phyloP scores from a whole-genome alignment of 2,888 invertebrate genomes.

The Aspidiotus rigidus region DNA sequence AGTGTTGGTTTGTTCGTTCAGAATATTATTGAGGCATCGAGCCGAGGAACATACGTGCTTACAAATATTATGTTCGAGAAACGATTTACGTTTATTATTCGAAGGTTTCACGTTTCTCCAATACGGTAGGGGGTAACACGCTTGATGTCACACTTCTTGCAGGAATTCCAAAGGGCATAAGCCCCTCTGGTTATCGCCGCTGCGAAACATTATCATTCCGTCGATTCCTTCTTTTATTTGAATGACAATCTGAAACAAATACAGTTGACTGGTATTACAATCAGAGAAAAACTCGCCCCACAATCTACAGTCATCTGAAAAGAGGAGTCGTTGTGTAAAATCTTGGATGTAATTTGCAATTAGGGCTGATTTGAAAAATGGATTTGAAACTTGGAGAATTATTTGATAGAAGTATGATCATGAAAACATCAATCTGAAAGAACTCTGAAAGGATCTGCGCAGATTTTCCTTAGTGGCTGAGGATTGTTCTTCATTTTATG shows the following conservation, averaged over 20 bases:
- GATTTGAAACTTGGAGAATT: no score
- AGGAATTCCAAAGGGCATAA: constrained; percentile 89
- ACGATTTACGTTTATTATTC: background rate
- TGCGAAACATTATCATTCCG: constrained; percentile 87
- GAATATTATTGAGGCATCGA: constrained; percentile 11
- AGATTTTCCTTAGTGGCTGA: no score
- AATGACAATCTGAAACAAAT: constrained; percentile 64
- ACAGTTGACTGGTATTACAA: background rate
- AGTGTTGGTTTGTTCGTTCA: background rate
- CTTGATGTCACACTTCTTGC: constrained; percentile 78
- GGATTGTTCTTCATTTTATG: no score
- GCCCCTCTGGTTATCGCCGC: constrained; percentile 84
- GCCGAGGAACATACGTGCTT: constrained; percentile 25
- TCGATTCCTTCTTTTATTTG: constrained; percentile 83
- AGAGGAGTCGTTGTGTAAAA: no score
- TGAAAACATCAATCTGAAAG: no score
- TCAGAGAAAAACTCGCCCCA: background rate
- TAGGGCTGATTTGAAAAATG: no score
- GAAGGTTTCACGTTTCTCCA: constrained; percentile 20
- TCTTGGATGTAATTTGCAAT: no score
- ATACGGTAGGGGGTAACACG: constrained; percentile 20
- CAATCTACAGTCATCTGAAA: background rate
- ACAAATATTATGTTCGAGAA: background rate
- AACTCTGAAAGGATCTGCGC: no score
- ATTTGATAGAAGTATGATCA: no score